Evolutionary conservation across 2,888 invertebrate genomes (phyloP), one percentile per base, ranked within the genome.

Genomic region (Acrobasis suavella): DNA sequence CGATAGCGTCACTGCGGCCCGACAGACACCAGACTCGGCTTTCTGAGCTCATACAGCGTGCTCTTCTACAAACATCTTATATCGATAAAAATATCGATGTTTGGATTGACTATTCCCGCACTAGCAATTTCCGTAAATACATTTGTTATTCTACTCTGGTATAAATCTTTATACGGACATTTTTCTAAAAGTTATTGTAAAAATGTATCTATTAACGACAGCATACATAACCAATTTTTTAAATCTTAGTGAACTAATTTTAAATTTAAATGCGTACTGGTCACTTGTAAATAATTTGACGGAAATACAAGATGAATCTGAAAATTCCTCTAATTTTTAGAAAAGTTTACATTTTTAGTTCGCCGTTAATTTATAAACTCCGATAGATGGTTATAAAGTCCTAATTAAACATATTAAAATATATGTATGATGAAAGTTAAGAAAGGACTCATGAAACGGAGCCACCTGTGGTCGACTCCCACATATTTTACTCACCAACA

Each of bases 401-500:
- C 70, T 71, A 76, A 80, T 77, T 76, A 75, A 59, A 56, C 60
- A 64, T 71, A 74, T 75, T 74, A 78, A 67, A 70, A 61, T 32
- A 61, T 32, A 32, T 32, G 62, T 60, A 65, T 66, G 67, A 72
- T 71, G 72, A 69, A 68, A 65, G 66, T 61, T 64, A 50, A 60
- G 60, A 62, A 62, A 64, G 65, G 62, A 64, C 62, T 9, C 17
- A 65, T 67, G 62, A 75, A 81, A 75, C 66, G 73, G 68, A 85
- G 64, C 92, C 78, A 68, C 87, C 92, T 91, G 87, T 92, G 82
- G 82, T 77, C 72, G 73, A 88, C 90, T 91, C 91, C 90, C 91
- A 91, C 92, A 91, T 92, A 92, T 92, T 91, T 92, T 90, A 92
- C 85, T 87, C 89, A 89, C 88, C 86, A 91, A 90, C 89, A 88